Evolutionary conservation across 2,888 invertebrate genomes (phyloP).

Genomic region (Pterobdella sp.): DNA sequence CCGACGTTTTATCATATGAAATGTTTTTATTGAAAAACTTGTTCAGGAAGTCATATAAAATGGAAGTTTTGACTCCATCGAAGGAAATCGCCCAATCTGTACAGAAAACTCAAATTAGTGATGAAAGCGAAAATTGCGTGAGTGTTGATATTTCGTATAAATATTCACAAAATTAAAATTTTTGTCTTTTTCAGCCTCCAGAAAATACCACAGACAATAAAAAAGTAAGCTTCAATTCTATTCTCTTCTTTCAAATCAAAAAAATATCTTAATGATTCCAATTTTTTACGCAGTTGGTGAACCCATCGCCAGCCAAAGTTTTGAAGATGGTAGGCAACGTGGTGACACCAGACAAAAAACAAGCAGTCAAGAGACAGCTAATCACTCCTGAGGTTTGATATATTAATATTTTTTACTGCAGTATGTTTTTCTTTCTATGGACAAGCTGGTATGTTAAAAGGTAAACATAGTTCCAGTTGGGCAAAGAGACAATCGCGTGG

Average conservation of each 20-base stretch:
- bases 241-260: background rate
- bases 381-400: background rate
- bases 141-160: background rate
- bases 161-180: background rate
- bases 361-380: conserved; percentile 19
- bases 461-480: too few relatives aligned
- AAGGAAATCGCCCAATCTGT: conserved; percentile 6
- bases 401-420: background rate
- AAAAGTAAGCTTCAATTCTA: background rate
- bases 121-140: conserved; percentile 1
- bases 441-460: too few relatives aligned
- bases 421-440: background rate
- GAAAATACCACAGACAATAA: conserved; percentile 19
- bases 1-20: too few relatives aligned
- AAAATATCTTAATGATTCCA: background rate
- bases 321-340: conserved; percentile 13
- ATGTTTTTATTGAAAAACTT: too few relatives aligned
- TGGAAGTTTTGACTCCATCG: conserved; percentile 3
- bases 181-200: conserved; percentile 13
- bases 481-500: too few relatives aligned
- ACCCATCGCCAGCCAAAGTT: conserved; percentile 15
- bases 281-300: background rate
- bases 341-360: conserved; percentile 21
- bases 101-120: background rate
- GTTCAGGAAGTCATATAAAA: too few relatives aligned